A percentile compares a stretch with the other conserved stretches of the same genome.
These are phyloP conservation scores for Capitulum mitella DNA, from an alignment of 2,888 invertebrate species.

Conservation along the genomic window DNA sequence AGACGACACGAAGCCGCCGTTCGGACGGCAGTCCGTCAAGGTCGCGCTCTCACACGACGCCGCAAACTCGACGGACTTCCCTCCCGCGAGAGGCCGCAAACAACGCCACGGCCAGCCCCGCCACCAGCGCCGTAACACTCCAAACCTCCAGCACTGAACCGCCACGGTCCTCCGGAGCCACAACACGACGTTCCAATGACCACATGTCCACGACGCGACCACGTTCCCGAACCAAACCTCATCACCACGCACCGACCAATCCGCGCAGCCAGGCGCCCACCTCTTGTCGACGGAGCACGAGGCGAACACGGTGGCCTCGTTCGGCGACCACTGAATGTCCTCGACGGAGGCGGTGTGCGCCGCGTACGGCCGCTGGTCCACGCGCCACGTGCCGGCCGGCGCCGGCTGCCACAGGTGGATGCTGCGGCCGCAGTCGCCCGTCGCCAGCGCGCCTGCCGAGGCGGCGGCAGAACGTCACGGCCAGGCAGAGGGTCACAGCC, in stretches of 20 bases:
- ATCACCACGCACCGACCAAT: constrained; percentile 31
- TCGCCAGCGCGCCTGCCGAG: constrained; percentile 64
- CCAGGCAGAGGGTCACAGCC: neutral
- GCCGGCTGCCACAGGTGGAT: constrained; percentile 88
- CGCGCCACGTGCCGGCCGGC: constrained; percentile 71
- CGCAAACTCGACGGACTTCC: no score
- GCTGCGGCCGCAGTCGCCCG: constrained; percentile 86
- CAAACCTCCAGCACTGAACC: no score
- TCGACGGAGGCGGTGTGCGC: constrained; percentile 91
- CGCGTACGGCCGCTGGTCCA: constrained; percentile 77
- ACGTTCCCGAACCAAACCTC: no score
- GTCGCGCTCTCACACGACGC: no score
- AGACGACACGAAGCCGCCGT: no score
- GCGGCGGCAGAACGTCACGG: neutral
- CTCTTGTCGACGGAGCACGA: constrained; percentile 81
- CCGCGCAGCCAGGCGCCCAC: constrained; percentile 40
- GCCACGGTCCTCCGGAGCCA: no score
- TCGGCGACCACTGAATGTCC: constrained; percentile 98
- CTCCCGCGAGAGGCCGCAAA: no score
- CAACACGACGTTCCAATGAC: no score
- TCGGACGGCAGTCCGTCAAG: no score
- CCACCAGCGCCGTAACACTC: no score
- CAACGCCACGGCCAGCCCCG: no score
- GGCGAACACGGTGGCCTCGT: constrained; percentile 76
- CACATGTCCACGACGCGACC: no score